Percentiles rank a stretch among this genome's conserved stretches.
phyloP scores from a whole-genome alignment of 2,797 vertebrate species.

The Rhinatrema bivittatum region DNA sequence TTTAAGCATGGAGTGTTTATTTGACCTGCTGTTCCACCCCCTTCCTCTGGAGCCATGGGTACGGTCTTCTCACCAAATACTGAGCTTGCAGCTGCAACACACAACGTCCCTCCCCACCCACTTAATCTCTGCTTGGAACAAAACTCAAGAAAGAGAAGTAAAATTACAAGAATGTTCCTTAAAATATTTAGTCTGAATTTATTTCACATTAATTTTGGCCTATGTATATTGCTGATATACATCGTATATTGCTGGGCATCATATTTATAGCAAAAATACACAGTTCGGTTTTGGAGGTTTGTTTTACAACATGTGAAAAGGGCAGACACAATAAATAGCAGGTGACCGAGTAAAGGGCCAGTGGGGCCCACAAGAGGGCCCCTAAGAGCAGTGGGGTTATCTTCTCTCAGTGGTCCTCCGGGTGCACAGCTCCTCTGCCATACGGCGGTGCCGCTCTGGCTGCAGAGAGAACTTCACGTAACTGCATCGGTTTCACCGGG shows the following conservation, averaged over 20 bases:
- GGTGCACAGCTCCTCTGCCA: background rate
- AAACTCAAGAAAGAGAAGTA: background rate
- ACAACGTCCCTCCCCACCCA: background rate
- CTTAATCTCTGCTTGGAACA: background rate
- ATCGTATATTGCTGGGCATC: constrained; percentile 58
- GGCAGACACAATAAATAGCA: constrained; percentile 30
- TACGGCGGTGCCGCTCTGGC: too few relatives aligned
- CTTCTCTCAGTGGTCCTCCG: too few relatives aligned
- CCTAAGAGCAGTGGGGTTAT: background rate
- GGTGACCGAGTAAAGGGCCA: too few relatives aligned
- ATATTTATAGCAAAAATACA: constrained; percentile 68
- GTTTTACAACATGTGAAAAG: constrained; percentile 23
- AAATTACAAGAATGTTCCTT: background rate
- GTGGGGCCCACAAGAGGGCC: background rate
- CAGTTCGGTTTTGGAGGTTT: constrained; percentile 53
- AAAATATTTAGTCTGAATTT: constrained; percentile 61
- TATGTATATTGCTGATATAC: constrained; percentile 55
- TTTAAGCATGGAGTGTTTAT: too few relatives aligned
- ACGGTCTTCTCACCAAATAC: too few relatives aligned
- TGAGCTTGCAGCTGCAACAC: too few relatives aligned
- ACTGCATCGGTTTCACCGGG: too few relatives aligned
- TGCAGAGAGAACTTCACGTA: too few relatives aligned
- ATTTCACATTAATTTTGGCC: constrained; percentile 56
- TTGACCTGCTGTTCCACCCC: too few relatives aligned
- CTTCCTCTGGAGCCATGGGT: too few relatives aligned